These are phyloP conservation scores for Illadopsis cleaveri DNA, from an alignment of 2,113 vertebrate genomes.

Conservation along the genomic window DNA sequence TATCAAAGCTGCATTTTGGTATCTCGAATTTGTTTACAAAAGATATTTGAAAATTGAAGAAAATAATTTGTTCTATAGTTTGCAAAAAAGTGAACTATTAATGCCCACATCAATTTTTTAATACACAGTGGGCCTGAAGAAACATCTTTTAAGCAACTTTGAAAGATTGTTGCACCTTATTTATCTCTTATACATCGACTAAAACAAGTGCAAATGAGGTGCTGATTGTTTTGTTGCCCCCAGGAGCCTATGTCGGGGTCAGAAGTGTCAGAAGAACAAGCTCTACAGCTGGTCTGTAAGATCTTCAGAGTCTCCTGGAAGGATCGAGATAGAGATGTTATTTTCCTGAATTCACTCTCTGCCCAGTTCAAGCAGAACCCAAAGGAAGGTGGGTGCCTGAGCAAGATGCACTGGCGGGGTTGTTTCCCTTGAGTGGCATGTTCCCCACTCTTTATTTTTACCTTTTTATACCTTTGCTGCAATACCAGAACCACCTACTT, in stretches of 20 bases:
- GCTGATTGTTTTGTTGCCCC: not conserved
- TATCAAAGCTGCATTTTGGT: not conserved
- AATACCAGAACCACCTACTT: not conserved
- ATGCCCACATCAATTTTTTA: not conserved
- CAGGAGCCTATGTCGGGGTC: conserved; percentile 86
- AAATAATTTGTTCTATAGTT: not conserved
- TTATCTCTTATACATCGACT: not conserved
- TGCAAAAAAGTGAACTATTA: not conserved
- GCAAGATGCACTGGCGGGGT: not conserved
- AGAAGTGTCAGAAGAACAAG: conserved; percentile 95
- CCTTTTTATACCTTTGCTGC: not conserved
- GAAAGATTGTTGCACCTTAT: not conserved
- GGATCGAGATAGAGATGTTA: conserved; percentile 94
- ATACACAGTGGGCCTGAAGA: not conserved
- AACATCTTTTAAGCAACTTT: not conserved
- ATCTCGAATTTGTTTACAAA: not conserved
- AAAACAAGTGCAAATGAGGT: not conserved
- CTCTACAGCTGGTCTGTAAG: conserved; percentile 97
- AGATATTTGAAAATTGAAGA: not conserved
- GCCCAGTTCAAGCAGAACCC: conserved; percentile 92
- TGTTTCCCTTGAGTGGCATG: not conserved
- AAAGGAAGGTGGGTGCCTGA: conserved; percentile 83
- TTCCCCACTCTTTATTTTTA: not conserved
- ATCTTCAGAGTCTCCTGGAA: conserved; percentile 99
- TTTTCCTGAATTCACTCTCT: conserved; percentile 92